Evolutionary conservation across 1,140 invertebrate species (phyloP).

Genomic region (Melitaea cinxia): DNA sequence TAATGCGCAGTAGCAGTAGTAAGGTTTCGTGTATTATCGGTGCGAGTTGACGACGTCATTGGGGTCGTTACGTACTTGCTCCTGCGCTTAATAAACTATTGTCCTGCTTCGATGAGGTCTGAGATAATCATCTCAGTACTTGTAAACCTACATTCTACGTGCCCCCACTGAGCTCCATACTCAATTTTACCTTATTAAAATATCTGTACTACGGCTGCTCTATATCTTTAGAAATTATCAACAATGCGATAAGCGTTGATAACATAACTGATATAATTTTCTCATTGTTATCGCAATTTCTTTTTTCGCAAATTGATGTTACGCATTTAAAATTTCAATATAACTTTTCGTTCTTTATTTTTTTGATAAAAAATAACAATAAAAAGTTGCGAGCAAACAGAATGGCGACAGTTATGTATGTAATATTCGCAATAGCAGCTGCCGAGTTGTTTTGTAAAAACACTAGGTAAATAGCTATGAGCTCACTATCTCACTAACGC

Average conservation of each 20-base stretch:
- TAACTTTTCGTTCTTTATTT: neutral
- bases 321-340: neutral
- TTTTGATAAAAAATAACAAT: neutral
- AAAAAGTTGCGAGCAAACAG: constrained; percentile 4
- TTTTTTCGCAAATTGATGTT: neutral
- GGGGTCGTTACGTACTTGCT: constrained; percentile 47
- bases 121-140: constrained; percentile 44
- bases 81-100: constrained; percentile 52
- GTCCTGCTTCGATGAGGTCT: constrained; percentile 53
- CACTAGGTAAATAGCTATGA: constrained; percentile 20
- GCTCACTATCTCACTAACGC: constrained; percentile 31
- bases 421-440: constrained; percentile 34
- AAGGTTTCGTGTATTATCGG: constrained; percentile 58
- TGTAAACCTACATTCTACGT: neutral
- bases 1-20: constrained; percentile 6
- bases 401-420: constrained; percentile 2
- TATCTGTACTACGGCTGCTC: neutral
- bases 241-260: neutral
- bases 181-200: neutral
- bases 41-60: constrained; percentile 50
- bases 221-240: constrained; percentile 9
- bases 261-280: constrained; percentile 3
- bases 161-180: no score
- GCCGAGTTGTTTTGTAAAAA: constrained; percentile 35
- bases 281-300: constrained; percentile 2